phyloP scores from a whole-genome alignment of 2,797 vertebrate species.

The Enoplosus armatus region DNA sequence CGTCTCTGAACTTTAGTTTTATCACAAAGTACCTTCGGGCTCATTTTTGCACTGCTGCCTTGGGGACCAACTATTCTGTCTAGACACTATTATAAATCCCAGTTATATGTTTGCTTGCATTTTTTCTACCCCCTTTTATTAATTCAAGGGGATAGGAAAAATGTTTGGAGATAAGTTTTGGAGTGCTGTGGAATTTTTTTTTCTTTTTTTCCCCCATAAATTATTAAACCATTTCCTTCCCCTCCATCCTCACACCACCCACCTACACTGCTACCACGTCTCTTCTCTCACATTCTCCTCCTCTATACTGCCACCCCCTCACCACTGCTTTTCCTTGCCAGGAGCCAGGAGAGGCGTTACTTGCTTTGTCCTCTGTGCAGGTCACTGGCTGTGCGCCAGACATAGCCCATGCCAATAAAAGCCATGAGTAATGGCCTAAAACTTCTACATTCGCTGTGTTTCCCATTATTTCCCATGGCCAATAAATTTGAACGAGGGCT shows the following conservation, averaged over 20 bases:
- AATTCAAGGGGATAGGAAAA: constrained; percentile 13
- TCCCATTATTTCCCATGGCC: constrained; percentile 81
- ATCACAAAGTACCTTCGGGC: constrained; percentile 5
- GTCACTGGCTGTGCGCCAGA: constrained; percentile 79
- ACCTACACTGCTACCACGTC: constrained; percentile 59
- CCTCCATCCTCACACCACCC: constrained; percentile 59
- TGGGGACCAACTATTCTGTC: constrained; percentile 45
- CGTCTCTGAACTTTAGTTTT: constrained; percentile 26
- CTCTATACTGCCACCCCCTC: constrained; percentile 59
- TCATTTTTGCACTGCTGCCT: constrained; percentile 15
- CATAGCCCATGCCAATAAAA: constrained; percentile 81
- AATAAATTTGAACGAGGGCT: constrained; percentile 78
- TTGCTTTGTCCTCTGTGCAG: constrained; percentile 83
- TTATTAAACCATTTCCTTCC: constrained; percentile 67
- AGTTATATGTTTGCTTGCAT: constrained; percentile 38
- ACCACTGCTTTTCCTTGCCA: constrained; percentile 63
- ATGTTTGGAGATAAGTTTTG: constrained; percentile 41
- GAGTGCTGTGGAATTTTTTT: not conserved
- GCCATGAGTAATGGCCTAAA: constrained; percentile 82
- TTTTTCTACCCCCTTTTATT: constrained; percentile 33
- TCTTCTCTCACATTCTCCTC: constrained; percentile 61
- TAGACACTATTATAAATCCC: constrained; percentile 61
- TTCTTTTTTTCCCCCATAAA: constrained; percentile 22
- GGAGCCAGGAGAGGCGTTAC: constrained; percentile 79
- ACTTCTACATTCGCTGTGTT: constrained; percentile 81